Evolutionary conservation across 2,888 invertebrate genomes (phyloP).

Genomic region (Sylvicola cinctus): DNA sequence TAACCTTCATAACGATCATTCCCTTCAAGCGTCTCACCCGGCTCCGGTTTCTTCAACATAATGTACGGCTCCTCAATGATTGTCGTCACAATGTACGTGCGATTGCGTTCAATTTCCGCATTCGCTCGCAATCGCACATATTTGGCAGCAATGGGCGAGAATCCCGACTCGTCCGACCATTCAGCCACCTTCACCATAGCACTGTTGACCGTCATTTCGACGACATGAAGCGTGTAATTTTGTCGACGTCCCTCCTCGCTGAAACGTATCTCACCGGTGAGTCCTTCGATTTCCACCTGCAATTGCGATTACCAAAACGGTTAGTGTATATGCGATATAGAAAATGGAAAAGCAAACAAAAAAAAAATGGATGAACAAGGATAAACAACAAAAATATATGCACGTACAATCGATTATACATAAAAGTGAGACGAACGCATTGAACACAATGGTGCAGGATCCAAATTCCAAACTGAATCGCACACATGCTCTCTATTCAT

Average conservation of each 20-base stretch:
- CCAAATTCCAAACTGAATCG: too few species aligned
- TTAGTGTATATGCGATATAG: too few species aligned
- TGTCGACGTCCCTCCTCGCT: constrained; percentile 74
- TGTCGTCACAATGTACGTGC: constrained; percentile 71
- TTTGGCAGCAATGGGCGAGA: constrained; percentile 53
- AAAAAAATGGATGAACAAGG: neutral
- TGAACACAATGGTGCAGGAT: too few species aligned
- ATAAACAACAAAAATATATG: constrained; percentile 2
- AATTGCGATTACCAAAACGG: constrained; percentile 14
- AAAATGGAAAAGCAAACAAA: too few species aligned
- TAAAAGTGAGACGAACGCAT: too few species aligned
- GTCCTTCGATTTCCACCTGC: constrained; percentile 75
- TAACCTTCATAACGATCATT: constrained; percentile 77
- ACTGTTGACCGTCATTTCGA: constrained; percentile 86
- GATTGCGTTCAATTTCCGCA: constrained; percentile 54
- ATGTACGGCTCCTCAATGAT: constrained; percentile 77
- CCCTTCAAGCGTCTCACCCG: constrained; percentile 40
- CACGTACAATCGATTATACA: too few species aligned
- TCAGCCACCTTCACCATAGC: constrained; percentile 82
- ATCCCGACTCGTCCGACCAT: constrained; percentile 65
- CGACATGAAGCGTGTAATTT: constrained; percentile 75
- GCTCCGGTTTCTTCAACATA: constrained; percentile 48
- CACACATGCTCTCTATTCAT: too few species aligned
- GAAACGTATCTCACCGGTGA: constrained; percentile 80
- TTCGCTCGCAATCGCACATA: constrained; percentile 50